Percentiles rank a stretch among this genome's conserved stretches.
Evolutionary conservation across 2,113 vertebrate species (phyloP).

Genomic region (Sialia sialis): DNA sequence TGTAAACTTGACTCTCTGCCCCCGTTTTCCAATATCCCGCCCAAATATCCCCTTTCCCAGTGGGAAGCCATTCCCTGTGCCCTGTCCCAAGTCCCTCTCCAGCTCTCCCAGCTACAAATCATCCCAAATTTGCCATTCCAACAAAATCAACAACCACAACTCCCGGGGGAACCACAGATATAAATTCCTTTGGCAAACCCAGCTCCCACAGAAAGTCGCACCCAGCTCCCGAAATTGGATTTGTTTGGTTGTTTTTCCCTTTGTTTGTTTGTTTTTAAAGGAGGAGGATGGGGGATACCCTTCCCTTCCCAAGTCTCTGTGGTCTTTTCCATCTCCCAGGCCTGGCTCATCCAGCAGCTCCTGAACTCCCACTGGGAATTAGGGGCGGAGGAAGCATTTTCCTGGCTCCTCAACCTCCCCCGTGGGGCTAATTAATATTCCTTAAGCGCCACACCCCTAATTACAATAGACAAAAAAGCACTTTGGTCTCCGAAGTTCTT

Average conservation of each 20-base stretch:
- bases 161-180: rapidly evolving
- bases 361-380: background rate
- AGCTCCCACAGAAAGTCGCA: background rate
- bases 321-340: background rate
- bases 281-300: background rate
- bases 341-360: background rate
- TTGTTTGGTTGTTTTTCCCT: background rate
- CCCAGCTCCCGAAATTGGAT: background rate
- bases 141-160: rapidly evolving
- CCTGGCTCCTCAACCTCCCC: background rate
- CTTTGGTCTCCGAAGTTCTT: background rate
- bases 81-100: background rate
- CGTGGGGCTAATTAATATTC: conserved; percentile 37
- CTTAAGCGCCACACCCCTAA: conserved; percentile 18
- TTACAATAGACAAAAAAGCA: background rate
- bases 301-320: background rate
- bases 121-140: background rate
- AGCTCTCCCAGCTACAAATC: background rate
- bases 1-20: background rate
- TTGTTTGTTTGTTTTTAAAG: background rate
- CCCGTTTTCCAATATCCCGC: background rate
- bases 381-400: background rate
- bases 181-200: background rate
- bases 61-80: background rate
- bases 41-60: background rate